Conservation (phyloP, 1,140 invertebrate species). For the Bombus confusus region DNA sequence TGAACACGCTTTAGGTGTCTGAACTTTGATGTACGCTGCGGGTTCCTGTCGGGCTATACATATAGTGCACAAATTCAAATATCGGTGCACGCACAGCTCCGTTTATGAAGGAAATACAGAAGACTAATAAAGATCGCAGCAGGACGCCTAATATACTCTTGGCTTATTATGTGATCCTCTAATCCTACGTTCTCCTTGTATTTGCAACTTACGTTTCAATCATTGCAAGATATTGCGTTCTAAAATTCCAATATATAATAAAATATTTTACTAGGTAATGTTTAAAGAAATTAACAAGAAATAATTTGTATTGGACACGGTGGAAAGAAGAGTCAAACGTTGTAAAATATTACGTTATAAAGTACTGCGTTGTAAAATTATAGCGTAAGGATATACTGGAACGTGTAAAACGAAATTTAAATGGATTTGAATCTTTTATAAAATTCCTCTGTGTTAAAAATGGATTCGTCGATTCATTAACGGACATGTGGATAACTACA, state of each 20-base stretch:
- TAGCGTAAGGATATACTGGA: neutral
- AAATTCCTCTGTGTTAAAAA: neutral
- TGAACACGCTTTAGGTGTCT: slow-evolving; percentile 27
- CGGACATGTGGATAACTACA: neutral
- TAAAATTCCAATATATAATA: neutral
- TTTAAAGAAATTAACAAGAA: neutral
- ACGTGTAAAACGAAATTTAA: neutral
- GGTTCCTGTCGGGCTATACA: neutral
- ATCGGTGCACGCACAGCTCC: slow-evolving; percentile 35
- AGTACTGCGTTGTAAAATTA: no score
- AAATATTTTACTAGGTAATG: neutral
- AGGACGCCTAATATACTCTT: slow-evolving; percentile 74
- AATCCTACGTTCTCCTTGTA: slow-evolving; percentile 3
- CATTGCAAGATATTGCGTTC: no score
- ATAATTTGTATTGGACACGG: neutral
- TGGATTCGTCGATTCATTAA: neutral
- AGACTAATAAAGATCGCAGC: slow-evolving; percentile 75
- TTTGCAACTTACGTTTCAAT: neutral
- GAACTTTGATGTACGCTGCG: slow-evolving; percentile 29
- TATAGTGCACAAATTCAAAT: slow-evolving; percentile 25
- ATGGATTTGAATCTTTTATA: neutral
- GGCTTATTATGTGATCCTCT: slow-evolving; percentile 45
- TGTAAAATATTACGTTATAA: no score
- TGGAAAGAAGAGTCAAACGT: neutral
- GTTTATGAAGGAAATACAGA: slow-evolving; percentile 64